Conservation (phyloP, 2,797 vertebrate species). For the Mormyrops boulengeri region DNA sequence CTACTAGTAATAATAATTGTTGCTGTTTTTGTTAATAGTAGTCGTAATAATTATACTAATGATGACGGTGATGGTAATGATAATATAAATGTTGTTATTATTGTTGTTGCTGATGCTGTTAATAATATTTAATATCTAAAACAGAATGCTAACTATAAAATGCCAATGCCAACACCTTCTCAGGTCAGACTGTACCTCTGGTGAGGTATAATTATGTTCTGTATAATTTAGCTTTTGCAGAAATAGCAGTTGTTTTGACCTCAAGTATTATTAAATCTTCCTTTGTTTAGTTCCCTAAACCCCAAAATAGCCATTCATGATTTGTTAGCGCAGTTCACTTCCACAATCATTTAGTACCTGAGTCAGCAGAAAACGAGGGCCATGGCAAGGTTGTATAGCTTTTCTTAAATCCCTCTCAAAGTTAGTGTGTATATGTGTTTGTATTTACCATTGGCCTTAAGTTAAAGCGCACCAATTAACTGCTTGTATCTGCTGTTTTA, state of each 20-base stretch:
- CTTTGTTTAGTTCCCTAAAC: constrained; percentile 5
- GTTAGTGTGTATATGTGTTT: neutral
- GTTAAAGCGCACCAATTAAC: neutral
- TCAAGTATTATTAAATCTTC: constrained; percentile 4
- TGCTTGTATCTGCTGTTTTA: neutral
- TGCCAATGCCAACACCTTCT: neutral
- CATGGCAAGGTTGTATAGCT: neutral
- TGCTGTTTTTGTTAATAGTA: neutral
- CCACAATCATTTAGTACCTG: neutral
- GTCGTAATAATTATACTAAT: neutral
- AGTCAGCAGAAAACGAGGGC: neutral
- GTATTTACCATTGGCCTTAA: neutral
- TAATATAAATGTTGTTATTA: neutral
- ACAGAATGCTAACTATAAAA: neutral
- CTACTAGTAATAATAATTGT: neutral
- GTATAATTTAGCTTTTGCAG: constrained; percentile 76
- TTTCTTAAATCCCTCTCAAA: neutral
- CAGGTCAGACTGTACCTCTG: neutral
- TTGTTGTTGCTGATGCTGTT: neutral
- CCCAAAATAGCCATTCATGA: constrained; percentile 15
- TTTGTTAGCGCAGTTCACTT: neutral
- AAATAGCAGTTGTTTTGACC: constrained; percentile 2
- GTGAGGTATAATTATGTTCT: constrained; percentile 12
- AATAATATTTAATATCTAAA: neutral
- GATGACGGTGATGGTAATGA: neutral